Percentiles rank a stretch among this genome's conserved stretches.
Conservation (phyloP, 1,140 invertebrate genomes). For the Cylas formicarius region DNA sequence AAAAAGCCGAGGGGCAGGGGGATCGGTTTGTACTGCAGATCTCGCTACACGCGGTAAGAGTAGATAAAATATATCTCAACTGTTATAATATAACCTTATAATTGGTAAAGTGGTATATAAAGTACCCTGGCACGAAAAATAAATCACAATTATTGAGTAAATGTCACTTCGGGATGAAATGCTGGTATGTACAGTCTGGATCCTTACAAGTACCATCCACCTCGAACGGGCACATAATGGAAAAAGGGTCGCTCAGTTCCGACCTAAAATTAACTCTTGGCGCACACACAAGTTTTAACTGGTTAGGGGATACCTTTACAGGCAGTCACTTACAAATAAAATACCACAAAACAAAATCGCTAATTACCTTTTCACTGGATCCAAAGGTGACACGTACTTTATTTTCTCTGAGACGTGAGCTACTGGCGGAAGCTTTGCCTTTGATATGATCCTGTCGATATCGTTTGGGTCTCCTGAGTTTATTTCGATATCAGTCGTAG, state of each 20-base stretch:
- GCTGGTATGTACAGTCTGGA: slow-evolving; percentile 29
- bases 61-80: no score
- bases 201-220: slow-evolving; percentile 31
- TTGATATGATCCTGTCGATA: slow-evolving; percentile 19
- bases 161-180: slow-evolving; percentile 18
- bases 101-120: no score
- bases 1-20: no score
- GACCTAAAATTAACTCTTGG: slow-evolving; percentile 20
- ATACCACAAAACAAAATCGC: slow-evolving; percentile 9
- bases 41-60: no score
- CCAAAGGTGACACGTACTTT: slow-evolving; percentile 25
- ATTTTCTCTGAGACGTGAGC: not conserved
- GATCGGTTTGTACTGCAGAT: no score
- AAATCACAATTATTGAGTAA: no score
- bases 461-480: slow-evolving; percentile 22
- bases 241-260: slow-evolving; percentile 21
- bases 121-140: no score
- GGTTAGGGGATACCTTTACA: not conserved
- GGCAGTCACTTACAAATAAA: not conserved
- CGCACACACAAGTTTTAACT: not conserved
- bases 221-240: slow-evolving; percentile 30
- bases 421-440: slow-evolving; percentile 3
- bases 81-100: no score
- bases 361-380: slow-evolving; percentile 17
- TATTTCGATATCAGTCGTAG: no score